Conservation (phyloP, 2,888 invertebrate genomes). For the Agrochola litura region DNA sequence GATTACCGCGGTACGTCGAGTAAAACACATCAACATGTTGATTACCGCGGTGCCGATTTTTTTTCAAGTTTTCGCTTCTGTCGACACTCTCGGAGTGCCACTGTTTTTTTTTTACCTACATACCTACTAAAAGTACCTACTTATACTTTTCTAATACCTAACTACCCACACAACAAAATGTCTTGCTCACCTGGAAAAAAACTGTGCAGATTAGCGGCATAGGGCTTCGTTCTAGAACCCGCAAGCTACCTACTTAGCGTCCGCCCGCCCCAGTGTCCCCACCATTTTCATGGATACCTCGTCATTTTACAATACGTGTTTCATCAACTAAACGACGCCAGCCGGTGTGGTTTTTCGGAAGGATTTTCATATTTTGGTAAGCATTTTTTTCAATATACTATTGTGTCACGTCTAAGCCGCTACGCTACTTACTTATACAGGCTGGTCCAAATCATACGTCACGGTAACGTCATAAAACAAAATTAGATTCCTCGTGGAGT, state of each 20-base stretch:
- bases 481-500: no score
- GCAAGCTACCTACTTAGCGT: slow-evolving; percentile 78
- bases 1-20: no score
- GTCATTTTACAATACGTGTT: slow-evolving; percentile 37
- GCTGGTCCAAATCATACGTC: no score
- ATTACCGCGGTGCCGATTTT: no score
- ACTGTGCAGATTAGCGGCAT: slow-evolving; percentile 82
- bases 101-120: background rate
- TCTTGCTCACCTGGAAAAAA: slow-evolving; percentile 77
- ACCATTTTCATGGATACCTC: slow-evolving; percentile 57
- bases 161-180: slow-evolving; percentile 66
- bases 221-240: slow-evolving; percentile 81
- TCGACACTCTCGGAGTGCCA: no score
- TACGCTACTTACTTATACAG: background rate
- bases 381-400: slow-evolving; percentile 2
- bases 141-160: background rate
- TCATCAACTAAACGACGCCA: slow-evolving; percentile 15
- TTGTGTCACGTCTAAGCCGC: accelerated
- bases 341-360: background rate
- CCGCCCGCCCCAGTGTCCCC: slow-evolving; percentile 71
- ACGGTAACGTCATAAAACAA: no score
- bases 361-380: slow-evolving; percentile 52
- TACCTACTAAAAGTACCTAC: background rate
- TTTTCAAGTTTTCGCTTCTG: no score
- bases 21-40: no score